phyloP scores from a whole-genome alignment of 2,888 invertebrate genomes.

The Pristionchus maxplancki region DNA sequence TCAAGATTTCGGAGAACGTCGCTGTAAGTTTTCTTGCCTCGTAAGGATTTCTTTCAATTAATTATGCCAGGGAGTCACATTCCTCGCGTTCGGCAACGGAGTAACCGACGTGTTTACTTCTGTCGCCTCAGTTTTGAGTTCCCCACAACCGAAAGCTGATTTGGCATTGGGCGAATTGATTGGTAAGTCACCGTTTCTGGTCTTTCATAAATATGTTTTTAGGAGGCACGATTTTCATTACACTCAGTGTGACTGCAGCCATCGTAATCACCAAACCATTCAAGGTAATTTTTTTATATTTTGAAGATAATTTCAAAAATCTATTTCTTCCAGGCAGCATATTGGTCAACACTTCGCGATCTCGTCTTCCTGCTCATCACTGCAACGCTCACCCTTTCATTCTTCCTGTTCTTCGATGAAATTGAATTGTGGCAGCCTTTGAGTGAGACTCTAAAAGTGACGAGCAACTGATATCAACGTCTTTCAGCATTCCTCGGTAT shows the following conservation, averaged over 20 bases:
- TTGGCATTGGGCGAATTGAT: conserved; percentile 75
- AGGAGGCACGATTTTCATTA: conserved; percentile 29
- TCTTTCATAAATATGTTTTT: neutral
- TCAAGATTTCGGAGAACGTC: conserved; percentile 79
- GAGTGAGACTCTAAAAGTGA: conserved; percentile 41
- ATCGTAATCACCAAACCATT: neutral
- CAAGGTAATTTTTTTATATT: neutral
- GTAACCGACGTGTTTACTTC: conserved; percentile 85
- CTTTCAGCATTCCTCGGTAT: conserved; percentile 76
- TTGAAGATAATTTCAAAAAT: neutral
- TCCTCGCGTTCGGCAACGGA: conserved; percentile 85
- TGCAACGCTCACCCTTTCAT: conserved; percentile 80
- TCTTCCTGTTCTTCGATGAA: conserved; percentile 79
- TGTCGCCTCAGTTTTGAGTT: conserved; percentile 80
- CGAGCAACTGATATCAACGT: neutral
- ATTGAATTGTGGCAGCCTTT: conserved; percentile 81
- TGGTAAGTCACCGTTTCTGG: too few relatives aligned
- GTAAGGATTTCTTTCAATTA: too few relatives aligned
- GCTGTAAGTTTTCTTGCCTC: conserved; percentile 77
- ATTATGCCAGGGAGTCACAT: conserved; percentile 82
- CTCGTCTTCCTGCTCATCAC: conserved; percentile 81
- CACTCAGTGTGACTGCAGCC: neutral
- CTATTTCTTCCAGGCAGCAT: neutral
- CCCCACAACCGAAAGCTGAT: conserved; percentile 77
- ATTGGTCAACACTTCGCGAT: conserved; percentile 80